Conservation (phyloP, 2,113 vertebrate genomes). For the Bubalus kerabau region DNA sequence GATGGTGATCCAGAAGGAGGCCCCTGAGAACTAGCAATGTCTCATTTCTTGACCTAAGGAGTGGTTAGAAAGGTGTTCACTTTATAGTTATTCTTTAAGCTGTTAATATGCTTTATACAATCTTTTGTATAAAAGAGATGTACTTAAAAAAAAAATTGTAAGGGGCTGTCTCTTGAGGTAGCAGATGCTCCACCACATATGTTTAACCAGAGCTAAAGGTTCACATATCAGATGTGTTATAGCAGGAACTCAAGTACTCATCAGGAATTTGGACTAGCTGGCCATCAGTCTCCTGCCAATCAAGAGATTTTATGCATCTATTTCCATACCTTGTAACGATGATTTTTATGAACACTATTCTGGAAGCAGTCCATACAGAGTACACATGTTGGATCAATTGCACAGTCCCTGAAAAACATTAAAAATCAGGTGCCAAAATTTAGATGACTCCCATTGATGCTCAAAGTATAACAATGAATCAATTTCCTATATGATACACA, state of each 20-base stretch:
- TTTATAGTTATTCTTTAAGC: slow-evolving; percentile 30
- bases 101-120: neutral
- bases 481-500: neutral
- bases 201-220: neutral
- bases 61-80: neutral
- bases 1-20: neutral
- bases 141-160: neutral
- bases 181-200: neutral
- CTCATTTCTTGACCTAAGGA: neutral
- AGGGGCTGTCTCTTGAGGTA: neutral
- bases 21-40: neutral
- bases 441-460: neutral
- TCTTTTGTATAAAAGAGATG: neutral
- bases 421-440: slow-evolving; percentile 46
- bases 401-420: slow-evolving; percentile 93
- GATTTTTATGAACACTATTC: slow-evolving; percentile 95
- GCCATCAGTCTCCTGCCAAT: neutral
- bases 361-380: slow-evolving; percentile 99
- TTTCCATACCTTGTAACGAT: slow-evolving; percentile 93
- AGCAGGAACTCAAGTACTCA: neutral
- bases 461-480: slow-evolving; percentile 19
- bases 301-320: neutral
- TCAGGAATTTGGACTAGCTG: neutral
- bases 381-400: slow-evolving; percentile 98
- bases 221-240: neutral